These are phyloP conservation scores for Cathartes aura DNA, from an alignment of 2,113 vertebrate species.

Conservation along the genomic window DNA sequence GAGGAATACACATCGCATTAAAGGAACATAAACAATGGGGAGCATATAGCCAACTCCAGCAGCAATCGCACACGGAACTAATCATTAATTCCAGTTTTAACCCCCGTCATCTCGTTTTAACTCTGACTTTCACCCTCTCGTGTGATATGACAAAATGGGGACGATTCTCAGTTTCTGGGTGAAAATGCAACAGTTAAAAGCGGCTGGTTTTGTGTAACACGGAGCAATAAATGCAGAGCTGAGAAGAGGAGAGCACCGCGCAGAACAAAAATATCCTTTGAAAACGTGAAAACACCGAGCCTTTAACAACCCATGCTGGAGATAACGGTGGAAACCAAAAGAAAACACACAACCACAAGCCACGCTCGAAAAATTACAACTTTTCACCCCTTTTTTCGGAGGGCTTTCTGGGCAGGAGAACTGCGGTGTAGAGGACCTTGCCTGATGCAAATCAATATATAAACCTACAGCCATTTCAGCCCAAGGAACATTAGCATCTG, in stretches of 20 bases:
- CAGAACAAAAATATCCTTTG: not conserved
- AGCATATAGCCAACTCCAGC: not conserved
- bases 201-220: not conserved
- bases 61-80: accelerated
- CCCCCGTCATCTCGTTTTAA: not conserved
- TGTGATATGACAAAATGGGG: accelerated
- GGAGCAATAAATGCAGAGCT: not conserved
- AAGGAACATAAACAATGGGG: accelerated
- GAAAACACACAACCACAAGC: not conserved
- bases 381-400: not conserved
- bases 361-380: not conserved
- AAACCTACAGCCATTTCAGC: not conserved
- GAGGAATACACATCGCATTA: accelerated
- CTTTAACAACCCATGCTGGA: not conserved
- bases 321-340: accelerated
- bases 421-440: not conserved
- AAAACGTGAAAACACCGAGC: not conserved
- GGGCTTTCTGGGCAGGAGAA: not conserved
- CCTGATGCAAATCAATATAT: not conserved
- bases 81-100: not conserved
- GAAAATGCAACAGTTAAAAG: not conserved
- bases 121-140: accelerated
- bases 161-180: not conserved
- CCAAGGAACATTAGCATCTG: not conserved
- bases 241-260: not conserved